Evolutionary conservation across 1,140 invertebrate species (phyloP).

Genomic region (Catajapyx aquilonaris): DNA sequence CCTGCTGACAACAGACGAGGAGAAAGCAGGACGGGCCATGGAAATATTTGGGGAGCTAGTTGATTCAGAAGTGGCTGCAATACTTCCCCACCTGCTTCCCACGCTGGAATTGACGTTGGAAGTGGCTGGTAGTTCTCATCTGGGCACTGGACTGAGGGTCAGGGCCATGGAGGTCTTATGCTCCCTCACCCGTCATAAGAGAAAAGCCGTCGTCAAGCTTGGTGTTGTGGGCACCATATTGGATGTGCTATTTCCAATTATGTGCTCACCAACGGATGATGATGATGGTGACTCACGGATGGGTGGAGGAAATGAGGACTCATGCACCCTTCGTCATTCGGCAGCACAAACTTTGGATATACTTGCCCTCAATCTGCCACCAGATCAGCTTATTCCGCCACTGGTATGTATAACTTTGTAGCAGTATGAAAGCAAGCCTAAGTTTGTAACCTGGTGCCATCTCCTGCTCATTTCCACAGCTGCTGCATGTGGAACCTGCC

Average conservation of each 20-base stretch:
- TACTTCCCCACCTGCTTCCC: constrained; percentile 38
- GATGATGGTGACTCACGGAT: constrained; percentile 42
- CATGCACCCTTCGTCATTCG: constrained; percentile 34
- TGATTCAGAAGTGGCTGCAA: constrained; percentile 36
- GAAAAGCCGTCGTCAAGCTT: constrained; percentile 52
- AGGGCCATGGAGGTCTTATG: constrained; percentile 44
- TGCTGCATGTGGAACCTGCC: constrained; percentile 35
- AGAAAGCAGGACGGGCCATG: constrained; percentile 36
- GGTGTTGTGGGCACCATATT: constrained; percentile 50
- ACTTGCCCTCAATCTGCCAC: constrained; percentile 51
- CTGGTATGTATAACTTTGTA: too few species aligned
- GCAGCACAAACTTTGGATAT: constrained; percentile 51
- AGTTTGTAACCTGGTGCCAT: background rate
- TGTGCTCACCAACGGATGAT: constrained; percentile 30
- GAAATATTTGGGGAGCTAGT: constrained; percentile 50
- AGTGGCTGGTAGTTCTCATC: constrained; percentile 28
- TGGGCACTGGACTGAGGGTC: constrained; percentile 34
- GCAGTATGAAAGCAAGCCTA: constrained; percentile 2
- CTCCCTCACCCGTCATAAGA: constrained; percentile 38
- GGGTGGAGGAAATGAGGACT: constrained; percentile 30
- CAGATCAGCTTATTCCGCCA: constrained; percentile 49
- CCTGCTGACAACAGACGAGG: constrained; percentile 29
- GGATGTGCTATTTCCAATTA: constrained; percentile 39
- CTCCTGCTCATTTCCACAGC: constrained; percentile 23
- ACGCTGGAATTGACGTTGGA: constrained; percentile 42